Conservation (phyloP, 2,113 vertebrate genomes). For the Python bivittatus region DNA sequence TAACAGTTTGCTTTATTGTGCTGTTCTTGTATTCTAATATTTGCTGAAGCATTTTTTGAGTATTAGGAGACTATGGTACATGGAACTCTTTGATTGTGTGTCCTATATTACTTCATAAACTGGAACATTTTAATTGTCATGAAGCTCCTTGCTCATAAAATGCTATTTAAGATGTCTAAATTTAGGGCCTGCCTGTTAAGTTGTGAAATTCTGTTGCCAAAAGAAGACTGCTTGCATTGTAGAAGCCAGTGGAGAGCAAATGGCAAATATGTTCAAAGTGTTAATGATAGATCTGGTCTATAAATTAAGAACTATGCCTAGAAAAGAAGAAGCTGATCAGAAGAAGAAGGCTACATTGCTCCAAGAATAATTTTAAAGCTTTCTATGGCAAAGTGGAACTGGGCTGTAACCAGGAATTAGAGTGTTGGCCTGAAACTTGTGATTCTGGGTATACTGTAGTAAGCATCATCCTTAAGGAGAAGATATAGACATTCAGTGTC, state of each 20-base stretch:
- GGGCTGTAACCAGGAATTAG: background rate
- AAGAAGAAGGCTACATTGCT: background rate
- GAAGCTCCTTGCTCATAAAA: background rate
- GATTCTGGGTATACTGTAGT: too few relatives aligned
- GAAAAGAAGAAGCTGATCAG: background rate
- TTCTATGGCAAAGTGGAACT: background rate
- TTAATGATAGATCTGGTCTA: background rate
- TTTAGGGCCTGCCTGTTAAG: slow-evolving; percentile 11
- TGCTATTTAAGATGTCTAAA: slow-evolving; percentile 4
- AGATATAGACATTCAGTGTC: too few relatives aligned
- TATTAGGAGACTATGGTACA: background rate
- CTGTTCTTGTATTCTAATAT: background rate
- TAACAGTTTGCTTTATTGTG: background rate
- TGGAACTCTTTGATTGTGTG: background rate
- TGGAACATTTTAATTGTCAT: background rate
- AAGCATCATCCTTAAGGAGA: too few relatives aligned
- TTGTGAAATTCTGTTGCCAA: slow-evolving; percentile 12
- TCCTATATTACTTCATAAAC: background rate
- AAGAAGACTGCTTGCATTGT: background rate
- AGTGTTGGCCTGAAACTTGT: too few relatives aligned
- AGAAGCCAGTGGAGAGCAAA: background rate
- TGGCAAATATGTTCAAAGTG: background rate
- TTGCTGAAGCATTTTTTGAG: background rate
- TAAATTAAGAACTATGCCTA: background rate
- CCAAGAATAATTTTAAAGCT: background rate